Conservation (phyloP, 2,888 invertebrate species). For the Leptodirus hochenwartii region DNA sequence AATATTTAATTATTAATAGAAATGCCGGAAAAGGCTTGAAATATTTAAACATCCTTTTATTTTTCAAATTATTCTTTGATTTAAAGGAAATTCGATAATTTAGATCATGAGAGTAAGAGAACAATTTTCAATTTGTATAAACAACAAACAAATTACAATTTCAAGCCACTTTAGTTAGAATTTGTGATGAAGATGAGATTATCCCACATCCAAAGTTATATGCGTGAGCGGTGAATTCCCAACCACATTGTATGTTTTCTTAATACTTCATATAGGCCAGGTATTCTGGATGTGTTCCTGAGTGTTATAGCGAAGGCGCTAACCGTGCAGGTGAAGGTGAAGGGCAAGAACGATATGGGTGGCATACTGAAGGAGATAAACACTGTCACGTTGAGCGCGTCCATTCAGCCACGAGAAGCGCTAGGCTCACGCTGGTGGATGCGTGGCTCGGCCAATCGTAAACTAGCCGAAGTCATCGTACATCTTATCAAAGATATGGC, state of each 20-base stretch:
- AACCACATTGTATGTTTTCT: not conserved
- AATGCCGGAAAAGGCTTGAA: too few relatives aligned
- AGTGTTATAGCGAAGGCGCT: constrained; percentile 83
- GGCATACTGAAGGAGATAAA: constrained; percentile 30
- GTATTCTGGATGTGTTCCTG: constrained; percentile 76
- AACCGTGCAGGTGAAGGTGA: constrained; percentile 73
- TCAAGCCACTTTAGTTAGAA: too few relatives aligned
- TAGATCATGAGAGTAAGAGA: too few relatives aligned
- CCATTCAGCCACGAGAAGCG: constrained; percentile 37
- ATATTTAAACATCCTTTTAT: too few relatives aligned
- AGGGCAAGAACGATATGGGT: constrained; percentile 36
- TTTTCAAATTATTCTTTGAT: too few relatives aligned
- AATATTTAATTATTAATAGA: too few relatives aligned
- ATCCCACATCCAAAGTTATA: too few relatives aligned
- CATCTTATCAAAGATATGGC: constrained; percentile 82
- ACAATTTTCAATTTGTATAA: too few relatives aligned
- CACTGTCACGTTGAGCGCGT: constrained; percentile 39
- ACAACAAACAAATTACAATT: too few relatives aligned
- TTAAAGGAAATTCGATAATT: too few relatives aligned
- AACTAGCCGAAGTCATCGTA: constrained; percentile 77
- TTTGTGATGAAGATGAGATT: too few relatives aligned
- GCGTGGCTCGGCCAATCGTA: constrained; percentile 63
- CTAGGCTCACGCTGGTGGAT: constrained; percentile 62
- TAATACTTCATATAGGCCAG: constrained; percentile 31
- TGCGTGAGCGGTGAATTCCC: too few relatives aligned